Conservation (phyloP, 2,113 vertebrate genomes). For the Varanus salvator region DNA sequence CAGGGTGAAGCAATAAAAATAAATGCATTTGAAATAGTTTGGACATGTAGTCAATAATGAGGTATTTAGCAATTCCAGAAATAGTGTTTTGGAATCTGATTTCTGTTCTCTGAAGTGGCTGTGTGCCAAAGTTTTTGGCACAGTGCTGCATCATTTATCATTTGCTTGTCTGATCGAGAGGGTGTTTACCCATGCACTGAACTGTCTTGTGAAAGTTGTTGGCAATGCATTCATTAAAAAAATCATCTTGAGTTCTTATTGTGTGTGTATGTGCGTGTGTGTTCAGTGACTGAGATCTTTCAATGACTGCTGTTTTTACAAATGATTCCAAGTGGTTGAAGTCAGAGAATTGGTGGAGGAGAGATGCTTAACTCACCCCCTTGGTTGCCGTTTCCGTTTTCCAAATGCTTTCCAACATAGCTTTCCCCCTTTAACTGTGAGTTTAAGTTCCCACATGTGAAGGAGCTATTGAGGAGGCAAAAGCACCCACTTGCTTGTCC, state of each 20-base stretch:
- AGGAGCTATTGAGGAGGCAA: not conserved
- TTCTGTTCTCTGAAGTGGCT: constrained; percentile 3
- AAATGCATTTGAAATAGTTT: constrained; percentile 51
- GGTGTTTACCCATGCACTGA: not conserved
- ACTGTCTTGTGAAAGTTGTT: not conserved
- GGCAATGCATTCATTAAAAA: not conserved
- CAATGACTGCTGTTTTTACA: not conserved
- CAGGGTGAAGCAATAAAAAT: constrained; percentile 42
- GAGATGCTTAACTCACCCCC: no score
- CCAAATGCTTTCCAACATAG: not conserved
- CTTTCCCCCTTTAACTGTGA: not conserved
- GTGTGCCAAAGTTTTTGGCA: constrained; percentile 26
- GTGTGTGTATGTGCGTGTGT: not conserved
- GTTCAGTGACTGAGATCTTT: not conserved
- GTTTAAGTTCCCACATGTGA: not conserved
- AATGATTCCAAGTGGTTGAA: not conserved
- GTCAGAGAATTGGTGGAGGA: not conserved
- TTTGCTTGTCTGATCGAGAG: not conserved
- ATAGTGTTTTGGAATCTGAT: constrained; percentile 46
- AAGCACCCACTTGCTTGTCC: not conserved
- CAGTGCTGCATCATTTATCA: constrained; percentile 13
- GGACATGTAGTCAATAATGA: constrained; percentile 55
- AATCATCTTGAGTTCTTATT: not conserved
- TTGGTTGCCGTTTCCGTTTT: not conserved
- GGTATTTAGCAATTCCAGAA: constrained; percentile 59